Percentiles rank a stretch among this genome's conserved stretches.
phyloP scores from a whole-genome alignment of 2,797 vertebrate species.

The Artibeus jamaicensis region DNA sequence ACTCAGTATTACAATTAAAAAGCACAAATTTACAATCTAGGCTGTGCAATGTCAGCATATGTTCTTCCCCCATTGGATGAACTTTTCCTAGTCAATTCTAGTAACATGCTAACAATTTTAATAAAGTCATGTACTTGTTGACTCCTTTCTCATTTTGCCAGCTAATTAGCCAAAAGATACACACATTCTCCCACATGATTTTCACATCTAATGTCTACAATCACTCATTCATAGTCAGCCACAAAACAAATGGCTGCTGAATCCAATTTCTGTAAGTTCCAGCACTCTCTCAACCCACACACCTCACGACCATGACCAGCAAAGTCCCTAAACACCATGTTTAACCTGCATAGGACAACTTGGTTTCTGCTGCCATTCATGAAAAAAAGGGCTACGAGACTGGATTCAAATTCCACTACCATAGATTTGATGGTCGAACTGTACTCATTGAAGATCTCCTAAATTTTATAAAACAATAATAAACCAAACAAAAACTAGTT shows the following conservation, averaged over 20 bases:
- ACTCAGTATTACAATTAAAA: background rate
- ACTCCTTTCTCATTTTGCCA: background rate
- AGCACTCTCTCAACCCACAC: background rate
- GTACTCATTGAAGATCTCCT: background rate
- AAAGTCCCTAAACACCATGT: conserved; percentile 34
- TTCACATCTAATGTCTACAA: conserved; percentile 20
- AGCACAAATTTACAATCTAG: background rate
- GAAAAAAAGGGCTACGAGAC: background rate
- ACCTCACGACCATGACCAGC: background rate
- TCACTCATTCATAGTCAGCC: background rate
- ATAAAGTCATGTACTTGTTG: background rate
- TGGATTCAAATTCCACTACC: background rate
- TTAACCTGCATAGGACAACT: background rate
- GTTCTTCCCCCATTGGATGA: background rate
- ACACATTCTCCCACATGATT: background rate
- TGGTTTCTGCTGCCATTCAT: background rate
- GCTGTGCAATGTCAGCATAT: background rate
- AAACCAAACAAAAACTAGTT: conserved; percentile 7
- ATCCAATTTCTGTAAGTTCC: background rate
- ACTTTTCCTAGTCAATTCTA: background rate
- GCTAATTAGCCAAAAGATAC: background rate
- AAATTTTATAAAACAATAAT: background rate
- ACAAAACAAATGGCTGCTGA: background rate
- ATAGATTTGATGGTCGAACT: background rate
- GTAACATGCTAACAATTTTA: background rate